Base-by-base conservation (phyloP, 2,797 vertebrate species). In the Manis javanica region DNA sequence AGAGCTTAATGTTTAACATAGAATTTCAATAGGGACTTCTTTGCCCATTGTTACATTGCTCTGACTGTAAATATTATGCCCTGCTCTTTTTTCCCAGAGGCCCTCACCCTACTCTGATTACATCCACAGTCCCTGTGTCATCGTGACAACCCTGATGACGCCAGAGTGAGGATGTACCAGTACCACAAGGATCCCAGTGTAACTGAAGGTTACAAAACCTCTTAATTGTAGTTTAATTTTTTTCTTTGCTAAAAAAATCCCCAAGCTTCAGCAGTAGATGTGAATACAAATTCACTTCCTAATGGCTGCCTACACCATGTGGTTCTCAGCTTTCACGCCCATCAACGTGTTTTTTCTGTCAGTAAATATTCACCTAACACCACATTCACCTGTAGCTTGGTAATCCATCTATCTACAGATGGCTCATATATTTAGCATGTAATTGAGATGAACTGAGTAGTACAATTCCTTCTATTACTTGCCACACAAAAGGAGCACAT, bases 71-170 rank as follows among this genome's bases (percentile, higher is more conserved):
- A 5, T 39, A 39, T 39, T 39, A 3, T 5, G 5, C 37, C 37
- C 37, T 39, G 37, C 37, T 39, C 3, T 39, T 39, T 39, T 34
- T 34, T 34, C 34, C 37, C 37, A 39, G 37, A 39, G 37, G 37
- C 37, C 37, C 37, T 39, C 37, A 39, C 37, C 37, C 37, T 39
- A 5, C 37, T 39, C 37, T 39, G 37, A 39, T 5, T 39, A 39
- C 37, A 39, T 5, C 37, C 37, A 39, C 37, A 5, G 37, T 39
- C 37, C 37, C 37, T 39, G 37, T 39, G 2, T 39, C 37, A 39
- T 39, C 37, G 98, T 98, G 97, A 90, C 98, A 98, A 98, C 98
- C 19, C 53, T 29, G 95, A 95, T 98, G 96, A 95, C 94, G 96
- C 98, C 97, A 98, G 89, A 81, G 14, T 77, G 8, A 93, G 96